Base-by-base conservation (phyloP, 2,113 vertebrate species). In the Argyrosomus japonicus region DNA sequence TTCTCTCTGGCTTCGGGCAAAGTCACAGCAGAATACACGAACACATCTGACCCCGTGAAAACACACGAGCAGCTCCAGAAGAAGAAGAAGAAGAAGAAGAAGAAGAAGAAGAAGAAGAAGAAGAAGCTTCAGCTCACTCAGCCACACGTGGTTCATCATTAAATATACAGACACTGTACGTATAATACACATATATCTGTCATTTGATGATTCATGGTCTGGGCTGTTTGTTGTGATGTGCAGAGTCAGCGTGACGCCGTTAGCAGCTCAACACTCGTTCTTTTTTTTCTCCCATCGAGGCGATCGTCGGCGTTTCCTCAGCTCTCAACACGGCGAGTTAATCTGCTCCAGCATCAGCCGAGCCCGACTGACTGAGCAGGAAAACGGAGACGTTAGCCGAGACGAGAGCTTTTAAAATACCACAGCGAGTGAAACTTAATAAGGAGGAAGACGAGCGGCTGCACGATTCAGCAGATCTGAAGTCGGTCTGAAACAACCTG, bases 211-310 rank as follows among this genome's bases (percentile, higher is more conserved):
- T 58, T 70, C 63, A 48, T 48, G 77, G 61, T 87, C 74, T 84
- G 64, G 73, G 73, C 47, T 64, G 43, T 48, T 45, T 23, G 54
- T 64, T 68, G 74, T 51, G 40, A 64, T 5, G 25, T 48, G 40
- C 57, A 15, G 50, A 58, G 63, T 77, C 43, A 32, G 79, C 32
- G 6, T 29, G 83, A 76, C 25, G 62, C 70, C 61, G 50, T 50
- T 7, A 40, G 67, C 71, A 60, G 69, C 61, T 58, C 19, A 40
- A 32, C 82, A 63, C 71, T 76, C 23, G 40, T 25, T 68, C 61
- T 48, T 36, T 64, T 67, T 53, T 64, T 67, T 53, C 76, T 29
- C 11, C 54, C 2, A 8, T 36, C 4, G 2, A 68, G 56, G 36
- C 45, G 25, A 64, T 54, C n/a, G 7, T 29, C 19, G 25, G 21